Evolutionary conservation across 2,797 vertebrate species (phyloP), one percentile per base, ranked within the genome.

Genomic region (Pyrocephalus nanus): DNA sequence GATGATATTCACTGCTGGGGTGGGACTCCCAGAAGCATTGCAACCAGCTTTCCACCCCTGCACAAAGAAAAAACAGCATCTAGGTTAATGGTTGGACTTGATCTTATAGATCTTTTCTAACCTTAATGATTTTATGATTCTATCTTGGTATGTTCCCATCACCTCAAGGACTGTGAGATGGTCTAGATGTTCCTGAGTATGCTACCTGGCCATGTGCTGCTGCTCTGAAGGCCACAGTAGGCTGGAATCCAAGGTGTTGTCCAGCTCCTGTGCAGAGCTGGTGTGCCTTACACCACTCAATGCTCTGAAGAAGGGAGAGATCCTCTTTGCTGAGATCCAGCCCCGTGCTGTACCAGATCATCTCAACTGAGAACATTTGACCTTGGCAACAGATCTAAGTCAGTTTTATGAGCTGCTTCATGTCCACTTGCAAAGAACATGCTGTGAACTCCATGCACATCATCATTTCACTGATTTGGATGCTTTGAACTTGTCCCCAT

Each of bases 81-180:
- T 42, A 25, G 6, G 13, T 43, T 12, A 42, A n/a, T 0, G 2
- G 30, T 0, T 48, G 40, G 32, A 66, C 19, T 2, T 0, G 6
- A 20, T 34, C 51, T 53, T n/a, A 36, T 9, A 84, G 26, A 15
- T 18, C 34, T 72, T 42, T 25, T 29, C 16, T 67, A 85, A 34
- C 2, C 15, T 18, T n/a, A 32, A 18, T 9, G 4, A 18, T 43
- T n/a, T 32, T 4, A 0, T 17, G 34, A 21, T 38, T 61, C 19
- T 27, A 3, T 36, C 30, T 80, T 20, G 0, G 15, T 19, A 51
- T 17, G 40, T 60, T 79, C 64, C 38, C n/a, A 25, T 67, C 7
- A 1, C 50, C 60, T 32, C 38, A n/a, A 67, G 45, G 64, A 6
- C 45, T 51, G 8, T 45, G 73, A 13, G 62, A 65, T 30, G 32